phyloP scores from a whole-genome alignment of 2,797 vertebrate species.

The Ficedula albicollis region DNA sequence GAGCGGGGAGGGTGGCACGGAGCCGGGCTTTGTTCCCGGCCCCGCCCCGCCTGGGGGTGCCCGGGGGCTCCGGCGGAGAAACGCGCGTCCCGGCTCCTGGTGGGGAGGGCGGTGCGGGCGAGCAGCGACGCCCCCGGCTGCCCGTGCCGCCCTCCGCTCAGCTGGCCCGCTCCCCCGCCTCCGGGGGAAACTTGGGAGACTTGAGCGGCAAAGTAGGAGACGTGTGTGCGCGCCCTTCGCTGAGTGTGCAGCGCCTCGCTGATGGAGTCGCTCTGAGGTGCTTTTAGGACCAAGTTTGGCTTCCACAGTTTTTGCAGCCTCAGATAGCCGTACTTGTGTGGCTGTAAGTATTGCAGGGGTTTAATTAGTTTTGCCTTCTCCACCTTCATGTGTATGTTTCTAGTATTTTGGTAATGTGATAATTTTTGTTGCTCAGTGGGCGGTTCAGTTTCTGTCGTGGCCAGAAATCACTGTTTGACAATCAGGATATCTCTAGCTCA shows the following conservation, averaged over 20 bases:
- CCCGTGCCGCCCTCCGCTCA: not conserved
- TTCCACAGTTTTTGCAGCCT: not conserved
- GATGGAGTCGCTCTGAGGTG: not conserved
- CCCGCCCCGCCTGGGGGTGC: constrained; percentile 42
- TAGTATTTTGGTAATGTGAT: not conserved
- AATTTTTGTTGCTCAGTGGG: not conserved
- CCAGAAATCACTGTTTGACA: not conserved
- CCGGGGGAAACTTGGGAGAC: not conserved
- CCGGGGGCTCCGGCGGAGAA: not conserved
- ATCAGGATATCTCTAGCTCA: not conserved
- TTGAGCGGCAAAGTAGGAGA: not conserved
- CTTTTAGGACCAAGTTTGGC: not conserved
- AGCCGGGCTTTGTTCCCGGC: constrained; percentile 57
- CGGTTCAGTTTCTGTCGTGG: not conserved
- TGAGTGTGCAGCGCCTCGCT: accelerated
- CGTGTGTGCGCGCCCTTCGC: not conserved
- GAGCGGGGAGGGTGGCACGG: constrained; percentile 19
- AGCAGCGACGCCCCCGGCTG: not conserved
- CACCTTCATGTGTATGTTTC: accelerated
- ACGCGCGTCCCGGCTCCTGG: not conserved
- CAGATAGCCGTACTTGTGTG: accelerated
- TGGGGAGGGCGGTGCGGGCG: not conserved
- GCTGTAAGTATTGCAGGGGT: not conserved
- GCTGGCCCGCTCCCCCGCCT: not conserved
- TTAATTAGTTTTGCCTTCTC: accelerated